Conservation (phyloP, 1,140 invertebrate species). For the Drosophila teissieri region DNA sequence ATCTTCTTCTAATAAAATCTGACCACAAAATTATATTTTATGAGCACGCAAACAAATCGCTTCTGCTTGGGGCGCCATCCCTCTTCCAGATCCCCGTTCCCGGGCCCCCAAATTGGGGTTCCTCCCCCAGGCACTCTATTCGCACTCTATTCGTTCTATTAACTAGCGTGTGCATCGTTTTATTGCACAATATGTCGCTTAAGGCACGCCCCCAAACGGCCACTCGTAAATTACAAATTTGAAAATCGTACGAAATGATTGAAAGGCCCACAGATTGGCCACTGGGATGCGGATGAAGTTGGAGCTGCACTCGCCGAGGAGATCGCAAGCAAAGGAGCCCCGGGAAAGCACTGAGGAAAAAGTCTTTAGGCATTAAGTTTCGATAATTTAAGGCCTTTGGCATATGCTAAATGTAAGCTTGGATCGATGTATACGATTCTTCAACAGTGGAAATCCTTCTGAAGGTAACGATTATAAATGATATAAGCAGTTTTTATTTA, state of each 20-base stretch:
- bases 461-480: no score
- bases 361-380: background rate
- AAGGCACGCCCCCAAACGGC: slow-evolving; percentile 34
- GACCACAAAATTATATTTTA: slow-evolving; percentile 17
- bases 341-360: slow-evolving; percentile 12
- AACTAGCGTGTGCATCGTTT: slow-evolving; percentile 59
- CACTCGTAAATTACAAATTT: slow-evolving; percentile 64
- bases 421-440: no score
- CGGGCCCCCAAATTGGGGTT: background rate
- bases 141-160: slow-evolving; percentile 67
- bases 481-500: no score
- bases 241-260: slow-evolving; percentile 76
- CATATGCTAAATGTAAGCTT: no score
- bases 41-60: slow-evolving; percentile 62
- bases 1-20: background rate
- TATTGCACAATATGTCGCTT: slow-evolving; percentile 81
- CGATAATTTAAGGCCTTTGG: no score
- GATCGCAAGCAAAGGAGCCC: slow-evolving; percentile 29
- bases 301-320: slow-evolving; percentile 5
- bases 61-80: slow-evolving; percentile 1
- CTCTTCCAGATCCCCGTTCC: background rate
- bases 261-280: slow-evolving; percentile 58
- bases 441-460: no score
- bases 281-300: slow-evolving; percentile 44
- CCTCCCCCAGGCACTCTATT: background rate